These are phyloP conservation scores for Epizoanthus rinbou DNA, from an alignment of 92 coral and sea anemone genomes.

Conservation along the genomic window DNA sequence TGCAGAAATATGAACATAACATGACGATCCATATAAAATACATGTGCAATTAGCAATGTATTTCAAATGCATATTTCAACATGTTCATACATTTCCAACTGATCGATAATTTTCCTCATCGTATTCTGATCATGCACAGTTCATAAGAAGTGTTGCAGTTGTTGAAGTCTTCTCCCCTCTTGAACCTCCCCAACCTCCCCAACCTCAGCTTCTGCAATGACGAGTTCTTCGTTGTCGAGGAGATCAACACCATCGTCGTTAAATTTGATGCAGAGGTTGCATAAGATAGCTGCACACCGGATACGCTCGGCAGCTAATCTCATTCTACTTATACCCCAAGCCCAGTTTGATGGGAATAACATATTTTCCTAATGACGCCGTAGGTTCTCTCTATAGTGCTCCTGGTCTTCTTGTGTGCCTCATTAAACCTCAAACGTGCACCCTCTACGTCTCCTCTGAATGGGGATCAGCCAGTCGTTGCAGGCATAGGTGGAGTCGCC, in stretches of 20 bases:
- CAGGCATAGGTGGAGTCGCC: too few relatives aligned
- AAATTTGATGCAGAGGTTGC: constrained; percentile 51
- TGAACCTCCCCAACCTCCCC: constrained; percentile 31
- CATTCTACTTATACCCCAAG: constrained; percentile 42
- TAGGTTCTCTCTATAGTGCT: too few relatives aligned
- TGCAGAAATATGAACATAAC: constrained; percentile 8
- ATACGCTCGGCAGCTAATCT: constrained; percentile 47
- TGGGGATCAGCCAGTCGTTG: too few relatives aligned
- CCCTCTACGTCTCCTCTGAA: too few relatives aligned
- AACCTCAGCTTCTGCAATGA: constrained; percentile 4
- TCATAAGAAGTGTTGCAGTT: constrained; percentile 36
- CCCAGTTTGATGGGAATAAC: constrained; percentile 21
- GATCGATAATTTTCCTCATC: neutral
- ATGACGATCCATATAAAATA: neutral
- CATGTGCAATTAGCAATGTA: constrained; percentile 7
- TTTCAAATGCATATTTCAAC: neutral
- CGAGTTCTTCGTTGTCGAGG: constrained; percentile 46
- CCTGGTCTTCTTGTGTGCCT: too few relatives aligned
- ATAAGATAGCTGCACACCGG: constrained; percentile 53
- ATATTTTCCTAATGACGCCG: constrained; percentile 43
- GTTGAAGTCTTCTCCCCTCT: constrained; percentile 40
- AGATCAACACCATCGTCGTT: constrained; percentile 50
- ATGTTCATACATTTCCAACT: constrained; percentile 4
- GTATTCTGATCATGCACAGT: too few relatives aligned
- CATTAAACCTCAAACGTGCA: too few relatives aligned